Conservation (phyloP, 37 sponge, comb jelly and placozoan species). For the Halisarca cf. caerulea region DNA sequence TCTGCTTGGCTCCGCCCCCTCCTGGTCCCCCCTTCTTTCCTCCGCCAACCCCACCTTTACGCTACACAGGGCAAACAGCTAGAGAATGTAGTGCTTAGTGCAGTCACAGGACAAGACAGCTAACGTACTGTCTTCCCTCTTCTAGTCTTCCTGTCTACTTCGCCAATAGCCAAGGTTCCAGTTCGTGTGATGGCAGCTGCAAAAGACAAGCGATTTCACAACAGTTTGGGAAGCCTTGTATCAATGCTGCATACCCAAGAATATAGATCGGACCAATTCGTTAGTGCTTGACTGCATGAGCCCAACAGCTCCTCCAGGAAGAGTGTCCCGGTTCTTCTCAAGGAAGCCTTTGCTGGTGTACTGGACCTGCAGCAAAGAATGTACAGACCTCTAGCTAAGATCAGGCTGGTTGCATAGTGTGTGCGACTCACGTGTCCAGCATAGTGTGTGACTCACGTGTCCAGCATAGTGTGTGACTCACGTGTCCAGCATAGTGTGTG, state of each 20-base stretch:
- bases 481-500: no score
- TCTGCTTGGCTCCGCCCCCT: slow-evolving; percentile 18
- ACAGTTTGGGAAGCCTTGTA: neutral
- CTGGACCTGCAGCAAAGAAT: slow-evolving; percentile 43
- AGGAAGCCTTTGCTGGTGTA: slow-evolving; percentile 66
- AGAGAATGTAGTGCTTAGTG: no score
- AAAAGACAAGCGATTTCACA: neutral
- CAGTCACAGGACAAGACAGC: no score
- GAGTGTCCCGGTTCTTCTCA: slow-evolving; percentile 81
- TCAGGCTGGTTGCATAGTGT: no score
- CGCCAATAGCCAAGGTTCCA: slow-evolving; percentile 71
- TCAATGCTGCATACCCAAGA: slow-evolving; percentile 39
- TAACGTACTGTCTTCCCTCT: slow-evolving; percentile 25
- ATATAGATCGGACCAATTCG: slow-evolving; percentile 52
- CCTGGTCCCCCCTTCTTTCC: slow-evolving; percentile 3
- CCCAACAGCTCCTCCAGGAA: slow-evolving; percentile 67
- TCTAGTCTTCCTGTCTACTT: slow-evolving; percentile 34
- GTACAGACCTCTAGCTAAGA: neutral
- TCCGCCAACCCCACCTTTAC: neutral
- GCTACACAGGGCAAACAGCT: neutral
- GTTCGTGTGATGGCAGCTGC: slow-evolving; percentile 70
- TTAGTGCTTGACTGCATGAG: slow-evolving; percentile 67
- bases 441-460: no score
- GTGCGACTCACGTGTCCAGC: no score
- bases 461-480: no score